Conservation (phyloP, 2,113 vertebrate genomes). For the Geococcyx californianus region DNA sequence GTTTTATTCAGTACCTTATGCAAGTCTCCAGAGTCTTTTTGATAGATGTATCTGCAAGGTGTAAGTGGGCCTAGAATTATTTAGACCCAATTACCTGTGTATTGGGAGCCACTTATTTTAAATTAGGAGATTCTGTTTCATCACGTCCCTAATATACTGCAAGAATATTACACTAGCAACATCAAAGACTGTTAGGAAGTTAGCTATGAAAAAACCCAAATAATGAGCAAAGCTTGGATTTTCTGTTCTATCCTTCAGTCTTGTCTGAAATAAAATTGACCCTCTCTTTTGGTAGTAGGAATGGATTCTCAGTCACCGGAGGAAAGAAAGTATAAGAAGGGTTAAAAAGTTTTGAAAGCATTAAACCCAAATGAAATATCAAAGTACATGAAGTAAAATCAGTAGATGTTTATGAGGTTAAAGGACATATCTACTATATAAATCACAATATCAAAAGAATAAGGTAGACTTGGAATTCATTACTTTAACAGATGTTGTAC, state of each 20-base stretch:
- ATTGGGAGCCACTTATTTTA: constrained; percentile 28
- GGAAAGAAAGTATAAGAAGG: not conserved
- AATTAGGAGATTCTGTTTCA: constrained; percentile 55
- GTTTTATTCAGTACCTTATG: constrained; percentile 5
- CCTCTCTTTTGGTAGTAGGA: not conserved
- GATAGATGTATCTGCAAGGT: constrained; percentile 31
- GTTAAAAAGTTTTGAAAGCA: not conserved
- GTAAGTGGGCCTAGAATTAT: constrained; percentile 28
- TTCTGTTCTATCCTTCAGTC: not conserved
- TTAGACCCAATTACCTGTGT: constrained; percentile 47
- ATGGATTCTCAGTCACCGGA: not conserved
- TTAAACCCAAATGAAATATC: not conserved
- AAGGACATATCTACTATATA: not conserved
- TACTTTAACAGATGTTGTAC: not conserved
- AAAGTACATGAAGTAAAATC: not conserved
- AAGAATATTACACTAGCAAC: not conserved
- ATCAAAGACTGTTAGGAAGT: constrained; percentile 42
- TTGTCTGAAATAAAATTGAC: not conserved
- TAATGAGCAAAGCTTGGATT: not conserved
- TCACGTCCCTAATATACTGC: not conserved
- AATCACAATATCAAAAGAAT: not conserved
- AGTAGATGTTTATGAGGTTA: not conserved
- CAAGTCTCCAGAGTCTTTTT: not conserved
- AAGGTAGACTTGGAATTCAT: not conserved
- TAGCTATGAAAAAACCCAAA: not conserved